Base-by-base conservation (phyloP, 2,888 invertebrate species). In the Diadegma fenestrale region DNA sequence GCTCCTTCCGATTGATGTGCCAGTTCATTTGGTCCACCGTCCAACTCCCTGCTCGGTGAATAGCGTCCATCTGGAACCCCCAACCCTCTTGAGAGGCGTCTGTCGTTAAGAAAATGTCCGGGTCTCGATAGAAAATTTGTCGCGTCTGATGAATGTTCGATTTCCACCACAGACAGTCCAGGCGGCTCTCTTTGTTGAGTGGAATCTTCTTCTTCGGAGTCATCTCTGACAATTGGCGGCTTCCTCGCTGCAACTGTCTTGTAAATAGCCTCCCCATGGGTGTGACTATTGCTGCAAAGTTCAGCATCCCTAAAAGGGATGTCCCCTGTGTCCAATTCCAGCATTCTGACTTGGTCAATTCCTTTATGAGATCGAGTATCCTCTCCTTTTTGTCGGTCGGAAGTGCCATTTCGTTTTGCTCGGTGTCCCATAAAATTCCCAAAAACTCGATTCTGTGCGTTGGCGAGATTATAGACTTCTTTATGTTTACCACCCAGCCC, bases 1-100 rank as follows among this genome's bases (percentile, higher is more conserved):
- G 19, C 51, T 51, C 19, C 51, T 51, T 51, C 19, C 51, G 51
- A 51, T 51, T 51, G 51, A 51, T 51, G 51, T 51, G 51, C 51
- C 51, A 51, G 19, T 19, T 51, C 51, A 19, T 8, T 51, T 51
- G 51, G 51, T 51, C 1, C n/a, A 19, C 51, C 19, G 51, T 7
- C 51, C 51, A 51, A 8, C 6, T 51, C 8, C 19, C 19, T 19
- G 19, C n/a, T 51, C 8, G 51, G 51, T 51, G 51, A 51, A 51
- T 19, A 7, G 1, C 51, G 51, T 51, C 19, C 51, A 51, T 51
- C n/a, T 19, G 51, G 19, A 51, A 51, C 0, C 51, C 51, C 51
- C 51, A 51, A n/a, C 51, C 51, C 6, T 51, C 51, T 4, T 19
- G 51, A 19, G 51, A 51, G 51, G 51, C 51, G 19, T 51, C 51